Base-by-base conservation (phyloP, 2,888 invertebrate species). In the Patella caerulea region DNA sequence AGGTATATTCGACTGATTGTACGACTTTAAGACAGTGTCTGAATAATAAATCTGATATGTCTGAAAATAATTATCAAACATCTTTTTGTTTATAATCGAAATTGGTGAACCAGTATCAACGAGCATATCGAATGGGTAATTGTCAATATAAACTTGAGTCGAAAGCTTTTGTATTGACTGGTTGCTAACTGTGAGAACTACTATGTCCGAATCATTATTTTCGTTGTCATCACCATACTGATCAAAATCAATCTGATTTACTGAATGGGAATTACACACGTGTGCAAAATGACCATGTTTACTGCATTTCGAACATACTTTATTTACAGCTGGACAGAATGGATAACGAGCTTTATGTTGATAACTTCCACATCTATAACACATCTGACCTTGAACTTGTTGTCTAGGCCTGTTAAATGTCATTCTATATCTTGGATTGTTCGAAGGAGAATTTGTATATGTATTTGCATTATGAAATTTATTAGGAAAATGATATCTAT, bases 281-380 rank as follows among this genome's bases (percentile, higher is more conserved):
- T n/a, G 15, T 56, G 15, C 56, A 5, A 17, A 56, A 56, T 56
- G 56, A 56, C 56, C 56, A 17, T 17, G 15, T n/a, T 56, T 56
- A 17, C n/a, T 15, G n/a, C 56, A 56, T 24, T 24, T 24, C 24
- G 24, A 24, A 24, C 24, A 24, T 24, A 24, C 24, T 45, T 45
- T 45, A 45, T 45, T 45, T 45, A 45, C 5, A 5, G 34, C 34
- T 45, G 34, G 5, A 45, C 34, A 45, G 34, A 45, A 45, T 56
- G 56, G 56, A 56, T 17, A 56, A 5, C n/a, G 15, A 56, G 56
- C 56, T 56, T n/a, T 15, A 56, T 56, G 56, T 56, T 4, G 15
- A 56, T 56, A 56, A 56, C 56, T 56, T 56, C 56, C 56, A 56
- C 56, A 56, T 56, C 56, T 15, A 15, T 56, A 56, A n/a, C 56